A percentile compares a stretch with the other conserved stretches of the same genome.
These are phyloP conservation scores for Uromys caudimaculatus DNA, from an alignment of 2,797 vertebrate species.

Conservation along the genomic window DNA sequence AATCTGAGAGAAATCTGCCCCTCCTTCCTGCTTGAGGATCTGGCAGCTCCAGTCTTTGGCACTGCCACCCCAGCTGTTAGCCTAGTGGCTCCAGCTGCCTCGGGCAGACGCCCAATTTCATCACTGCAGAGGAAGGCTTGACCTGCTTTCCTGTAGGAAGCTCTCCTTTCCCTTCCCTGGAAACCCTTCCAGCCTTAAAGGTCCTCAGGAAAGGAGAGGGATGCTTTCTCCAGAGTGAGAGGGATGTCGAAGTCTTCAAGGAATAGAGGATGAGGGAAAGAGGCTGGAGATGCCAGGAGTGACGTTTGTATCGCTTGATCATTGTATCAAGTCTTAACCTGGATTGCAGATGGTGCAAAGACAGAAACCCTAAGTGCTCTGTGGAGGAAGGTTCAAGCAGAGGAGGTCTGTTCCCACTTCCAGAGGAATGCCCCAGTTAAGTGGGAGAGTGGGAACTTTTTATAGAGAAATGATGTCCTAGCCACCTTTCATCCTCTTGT, in stretches of 20 bases:
- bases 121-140: background rate
- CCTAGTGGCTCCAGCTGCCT: slow-evolving; percentile 10
- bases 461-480: background rate
- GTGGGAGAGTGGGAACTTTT: background rate
- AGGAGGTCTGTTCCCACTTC: background rate
- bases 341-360: background rate
- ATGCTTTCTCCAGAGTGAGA: background rate
- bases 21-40: background rate
- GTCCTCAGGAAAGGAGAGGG: background rate
- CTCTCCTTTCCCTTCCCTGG: background rate
- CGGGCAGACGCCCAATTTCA: background rate
- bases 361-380: background rate
- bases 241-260: background rate
- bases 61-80: background rate
- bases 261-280: background rate
- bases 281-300: background rate
- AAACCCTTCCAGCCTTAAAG: background rate
- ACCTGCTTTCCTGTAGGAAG: background rate
- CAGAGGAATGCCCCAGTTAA: background rate
- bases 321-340: background rate
- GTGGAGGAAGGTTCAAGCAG: background rate
- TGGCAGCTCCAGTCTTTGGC: background rate
- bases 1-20: background rate
- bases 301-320: no score
- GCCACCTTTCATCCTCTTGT: background rate